Conservation (phyloP, 2,113 vertebrate genomes). For the Phodopus roborovskii region DNA sequence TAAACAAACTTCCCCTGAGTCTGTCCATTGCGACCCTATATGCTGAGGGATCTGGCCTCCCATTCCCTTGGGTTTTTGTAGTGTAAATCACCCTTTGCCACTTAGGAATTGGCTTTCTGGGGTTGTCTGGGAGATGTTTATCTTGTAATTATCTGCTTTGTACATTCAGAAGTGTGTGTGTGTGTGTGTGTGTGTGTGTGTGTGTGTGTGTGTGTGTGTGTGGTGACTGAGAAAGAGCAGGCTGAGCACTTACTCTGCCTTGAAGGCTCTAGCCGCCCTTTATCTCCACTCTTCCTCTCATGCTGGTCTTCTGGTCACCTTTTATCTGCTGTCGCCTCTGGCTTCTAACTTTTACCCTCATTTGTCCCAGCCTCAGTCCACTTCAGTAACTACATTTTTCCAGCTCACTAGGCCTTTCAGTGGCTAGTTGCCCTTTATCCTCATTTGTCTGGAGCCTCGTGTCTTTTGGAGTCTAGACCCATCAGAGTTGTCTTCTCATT, state of each 20-base stretch:
- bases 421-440: background rate
- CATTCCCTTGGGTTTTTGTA: background rate
- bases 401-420: background rate
- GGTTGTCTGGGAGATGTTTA: background rate
- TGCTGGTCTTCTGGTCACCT: background rate
- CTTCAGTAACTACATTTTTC: background rate
- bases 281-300: background rate
- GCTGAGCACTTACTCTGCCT: background rate
- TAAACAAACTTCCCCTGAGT: background rate
- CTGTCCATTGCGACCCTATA: background rate
- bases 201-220: background rate
- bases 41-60: background rate
- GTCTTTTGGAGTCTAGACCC: background rate
- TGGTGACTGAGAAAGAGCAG: background rate
- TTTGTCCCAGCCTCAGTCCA: background rate
- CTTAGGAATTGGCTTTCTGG: background rate
- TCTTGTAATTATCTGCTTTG: background rate
- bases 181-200: background rate
- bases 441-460: rapidly evolving
- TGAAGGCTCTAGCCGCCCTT: background rate
- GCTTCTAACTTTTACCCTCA: background rate
- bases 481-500: background rate
- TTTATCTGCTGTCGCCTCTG: background rate
- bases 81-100: background rate
- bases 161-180: background rate